Evolutionary conservation across 2,113 vertebrate genomes (phyloP).

Genomic region (Ranitomeya imitator): DNA sequence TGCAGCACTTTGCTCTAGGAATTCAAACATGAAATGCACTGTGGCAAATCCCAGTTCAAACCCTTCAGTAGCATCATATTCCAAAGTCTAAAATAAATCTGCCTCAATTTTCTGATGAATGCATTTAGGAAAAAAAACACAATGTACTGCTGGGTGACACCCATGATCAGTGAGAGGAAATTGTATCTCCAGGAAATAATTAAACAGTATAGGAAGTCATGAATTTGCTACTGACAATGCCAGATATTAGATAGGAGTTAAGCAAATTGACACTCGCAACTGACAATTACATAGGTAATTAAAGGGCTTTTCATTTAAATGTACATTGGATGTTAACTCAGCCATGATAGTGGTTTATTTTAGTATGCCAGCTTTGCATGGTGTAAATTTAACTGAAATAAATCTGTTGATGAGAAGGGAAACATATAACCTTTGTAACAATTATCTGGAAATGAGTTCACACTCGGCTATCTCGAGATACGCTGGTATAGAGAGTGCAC

Average conservation of each 20-base stretch:
- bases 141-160: constrained; percentile 44
- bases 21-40: constrained; percentile 37
- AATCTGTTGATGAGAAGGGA: constrained; percentile 42
- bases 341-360: constrained; percentile 44
- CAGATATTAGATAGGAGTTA: constrained; percentile 54
- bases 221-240: constrained; percentile 46
- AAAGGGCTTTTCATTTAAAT: constrained; percentile 53
- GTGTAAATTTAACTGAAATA: constrained; percentile 26
- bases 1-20: background rate
- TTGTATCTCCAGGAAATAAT: constrained; percentile 56
- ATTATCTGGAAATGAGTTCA: constrained; percentile 40
- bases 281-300: constrained; percentile 58
- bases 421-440: constrained; percentile 36
- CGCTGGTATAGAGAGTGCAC: background rate
- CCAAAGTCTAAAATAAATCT: constrained; percentile 5
- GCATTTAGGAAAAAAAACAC: background rate
- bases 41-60: background rate
- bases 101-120: background rate
- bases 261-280: constrained; percentile 52
- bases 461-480: background rate
- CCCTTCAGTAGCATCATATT: background rate
- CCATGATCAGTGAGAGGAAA: constrained; percentile 51
- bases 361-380: constrained; percentile 34
- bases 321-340: constrained; percentile 55
- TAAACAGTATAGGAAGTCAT: constrained; percentile 52